Evolutionary conservation across 2,888 invertebrate species (phyloP), one percentile per base, ranked within the genome.

Genomic region (Drosophila yooni): DNA sequence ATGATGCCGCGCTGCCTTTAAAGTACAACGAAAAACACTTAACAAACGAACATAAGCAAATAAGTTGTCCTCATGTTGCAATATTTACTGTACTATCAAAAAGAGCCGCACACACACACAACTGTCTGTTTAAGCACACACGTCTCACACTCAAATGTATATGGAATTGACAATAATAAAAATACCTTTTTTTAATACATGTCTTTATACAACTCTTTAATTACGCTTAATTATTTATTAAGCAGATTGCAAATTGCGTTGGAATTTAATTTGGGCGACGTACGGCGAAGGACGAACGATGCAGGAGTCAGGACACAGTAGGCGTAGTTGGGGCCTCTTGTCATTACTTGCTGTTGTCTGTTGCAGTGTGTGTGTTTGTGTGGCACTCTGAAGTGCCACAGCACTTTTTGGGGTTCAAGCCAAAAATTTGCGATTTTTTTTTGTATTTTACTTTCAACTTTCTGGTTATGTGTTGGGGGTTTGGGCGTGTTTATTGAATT

Each of bases 171-270:
- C 50, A 67, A 72, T 69, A 71, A 71, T 69, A 71, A 76, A 76
- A 74, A 76, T 76, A 84, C 82, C 82, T 80, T 80, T 67, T 46
- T 70, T 70, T 53, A 56, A 56, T 29, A 48, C 73, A 31, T 76
- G 63, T 72, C 46, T 79, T 65, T 66, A 57, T 62, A 56, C 33
- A 66, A 72, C 75, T 70, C 82, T 82, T 81, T 76, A 81, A 82
- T 81, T 74, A 69, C 79, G 70, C 64, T 79, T 82, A 75, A 82
- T 84, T 80, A 79, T 77, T 84, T 82, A 79, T 84, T 84, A 82
- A 83, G 73, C 76, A 76, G 84, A 76, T 81, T 77, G 70, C 36
- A 67, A 60, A 68, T 40, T 59, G 69, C 63, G 72, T 59, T 70
- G 76, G 72, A 74, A 82, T 82, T 82, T 79, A 82, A 84, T 82